Percentiles rank a stretch among this genome's conserved stretches.
These are phyloP conservation scores for Kryptopterus vitreolus DNA, from an alignment of 2,797 vertebrate species.

Conservation along the genomic window DNA sequence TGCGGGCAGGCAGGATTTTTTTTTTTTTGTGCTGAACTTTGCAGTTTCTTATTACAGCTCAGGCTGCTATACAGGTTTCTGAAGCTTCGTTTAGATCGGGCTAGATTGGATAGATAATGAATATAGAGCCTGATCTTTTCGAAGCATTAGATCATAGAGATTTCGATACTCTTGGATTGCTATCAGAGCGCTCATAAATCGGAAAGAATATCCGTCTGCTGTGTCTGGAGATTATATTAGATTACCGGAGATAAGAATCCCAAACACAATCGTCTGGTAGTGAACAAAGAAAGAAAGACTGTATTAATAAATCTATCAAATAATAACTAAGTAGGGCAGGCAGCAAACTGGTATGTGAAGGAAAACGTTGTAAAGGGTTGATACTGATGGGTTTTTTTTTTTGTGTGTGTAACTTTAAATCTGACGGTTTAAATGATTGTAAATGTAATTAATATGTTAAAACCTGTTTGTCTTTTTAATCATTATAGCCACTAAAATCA, in stretches of 20 bases:
- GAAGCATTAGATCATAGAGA: neutral
- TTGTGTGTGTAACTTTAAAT: too few relatives aligned
- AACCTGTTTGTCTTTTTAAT: too few relatives aligned
- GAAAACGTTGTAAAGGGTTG: neutral
- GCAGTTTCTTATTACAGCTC: slow-evolving; percentile 15
- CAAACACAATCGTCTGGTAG: neutral
- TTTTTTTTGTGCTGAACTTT: slow-evolving; percentile 30
- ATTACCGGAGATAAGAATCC: neutral
- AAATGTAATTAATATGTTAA: too few relatives aligned
- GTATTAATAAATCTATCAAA: neutral
- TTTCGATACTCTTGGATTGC: neutral
- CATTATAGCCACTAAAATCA: too few relatives aligned
- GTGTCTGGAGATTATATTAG: neutral
- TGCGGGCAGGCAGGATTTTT: neutral
- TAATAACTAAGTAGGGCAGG: neutral
- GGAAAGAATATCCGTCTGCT: neutral
- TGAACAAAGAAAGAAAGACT: neutral
- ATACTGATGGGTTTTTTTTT: neutral
- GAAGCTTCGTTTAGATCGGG: neutral
- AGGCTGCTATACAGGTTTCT: slow-evolving; percentile 7
- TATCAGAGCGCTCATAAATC: neutral
- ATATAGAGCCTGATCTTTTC: neutral
- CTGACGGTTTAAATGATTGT: too few relatives aligned
- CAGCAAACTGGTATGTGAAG: neutral
- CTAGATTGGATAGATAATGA: neutral